Evolutionary conservation across 1,140 invertebrate species (phyloP).

Genomic region (Leguminivora glycinivorella): DNA sequence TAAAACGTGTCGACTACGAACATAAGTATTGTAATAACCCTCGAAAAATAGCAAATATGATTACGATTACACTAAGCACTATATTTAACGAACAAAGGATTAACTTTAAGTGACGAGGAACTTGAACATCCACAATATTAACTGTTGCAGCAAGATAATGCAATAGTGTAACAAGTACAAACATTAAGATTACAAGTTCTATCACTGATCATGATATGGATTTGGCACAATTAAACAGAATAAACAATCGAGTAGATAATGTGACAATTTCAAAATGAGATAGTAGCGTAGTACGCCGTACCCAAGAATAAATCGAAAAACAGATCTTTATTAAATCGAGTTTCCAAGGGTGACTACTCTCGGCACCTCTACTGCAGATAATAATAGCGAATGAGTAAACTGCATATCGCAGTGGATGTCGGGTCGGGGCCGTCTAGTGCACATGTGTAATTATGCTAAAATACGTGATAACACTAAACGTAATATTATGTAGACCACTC

Average conservation of each 20-base stretch:
- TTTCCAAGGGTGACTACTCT: slow-evolving; percentile 18
- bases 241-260: slow-evolving; percentile 37
- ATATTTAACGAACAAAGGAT: slow-evolving; percentile 48
- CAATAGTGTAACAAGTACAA: slow-evolving; percentile 44
- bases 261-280: slow-evolving; percentile 39
- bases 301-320: background rate
- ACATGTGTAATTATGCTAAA: slow-evolving; percentile 25
- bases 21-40: slow-evolving; percentile 54
- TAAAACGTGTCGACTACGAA: slow-evolving; percentile 53
- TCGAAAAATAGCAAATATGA: slow-evolving; percentile 71
- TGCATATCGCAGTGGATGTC: slow-evolving; percentile 1
- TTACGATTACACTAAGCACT: slow-evolving; percentile 51
- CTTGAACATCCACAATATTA: slow-evolving; percentile 53
- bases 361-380: slow-evolving; percentile 1
- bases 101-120: slow-evolving; percentile 60
- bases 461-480: background rate
- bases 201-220: slow-evolving; percentile 72
- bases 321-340: background rate
- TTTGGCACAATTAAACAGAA: slow-evolving; percentile 70
- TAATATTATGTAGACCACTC: background rate
- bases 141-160: slow-evolving; percentile 43
- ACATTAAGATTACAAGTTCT: slow-evolving; percentile 48
- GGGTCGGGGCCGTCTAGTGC: slow-evolving; percentile 20
- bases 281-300: background rate
- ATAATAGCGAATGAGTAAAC: slow-evolving; percentile 4